Base-by-base conservation (phyloP, 2,888 invertebrate species). In the Xylophagus ater region DNA sequence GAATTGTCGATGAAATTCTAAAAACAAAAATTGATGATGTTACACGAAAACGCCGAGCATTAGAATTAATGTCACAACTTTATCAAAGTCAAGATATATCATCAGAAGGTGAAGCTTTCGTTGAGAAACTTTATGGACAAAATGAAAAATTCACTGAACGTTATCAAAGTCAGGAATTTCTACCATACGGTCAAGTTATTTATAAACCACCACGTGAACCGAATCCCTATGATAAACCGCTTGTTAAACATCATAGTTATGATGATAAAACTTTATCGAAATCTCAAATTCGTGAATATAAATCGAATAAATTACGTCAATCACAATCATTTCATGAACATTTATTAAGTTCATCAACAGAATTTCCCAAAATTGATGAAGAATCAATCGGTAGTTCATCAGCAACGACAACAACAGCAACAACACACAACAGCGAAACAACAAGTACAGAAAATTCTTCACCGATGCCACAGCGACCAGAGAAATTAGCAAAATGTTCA, bases 251-350 rank as follows among this genome's bases (percentile, higher is more conserved):
- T 50, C 73, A 74, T n/a, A 76, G 76, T 48, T 75, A 75, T 40
- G 76, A 76, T 44, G 76, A 76, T 47, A 74, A 73, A 52, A 75
- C 74, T 3, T 51, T 75, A 17, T 76, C 76, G 1, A 74, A 73
- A 51, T 70, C 73, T 45, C 75, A 76, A 61, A 75, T 76, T 48
- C 73, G 74, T 40, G 75, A 76, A 52, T 75, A 74, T 47, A 76
- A 75, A 59, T 70, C 73, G 29, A 70, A 70, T 14, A 72, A 71
- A 51, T 65, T 75, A 50, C 69, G 72, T 3, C 74, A 74, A 56
- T 74, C 74, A 49, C 74, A 73, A 66, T 76, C 76, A 7, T 76
- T 76, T 49, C 76, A 76, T 49, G 76, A 76, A 52, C 74, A 75
- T 56, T 70, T 74, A 55, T 57, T 75, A 2, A 61, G 69, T 30